Evolutionary conservation across 2,797 vertebrate genomes (phyloP).

Genomic region (Hoplostethus atlanticus): DNA sequence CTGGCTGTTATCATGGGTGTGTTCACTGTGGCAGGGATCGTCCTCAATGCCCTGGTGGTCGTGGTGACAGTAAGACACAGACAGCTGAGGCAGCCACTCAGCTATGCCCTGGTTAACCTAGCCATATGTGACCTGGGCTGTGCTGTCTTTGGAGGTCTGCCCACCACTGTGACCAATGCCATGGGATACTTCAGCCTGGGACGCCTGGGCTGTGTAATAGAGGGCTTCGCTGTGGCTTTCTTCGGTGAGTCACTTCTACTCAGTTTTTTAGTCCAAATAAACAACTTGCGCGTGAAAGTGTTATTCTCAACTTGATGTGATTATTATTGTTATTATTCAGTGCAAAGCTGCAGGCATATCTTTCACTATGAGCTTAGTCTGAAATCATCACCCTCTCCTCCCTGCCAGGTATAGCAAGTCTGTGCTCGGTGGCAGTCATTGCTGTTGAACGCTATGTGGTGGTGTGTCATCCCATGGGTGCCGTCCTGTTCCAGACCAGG

Average conservation of each 20-base stretch:
- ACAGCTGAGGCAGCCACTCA: conserved; percentile 88
- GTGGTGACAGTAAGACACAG: conserved; percentile 86
- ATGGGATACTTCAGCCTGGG: conserved; percentile 91
- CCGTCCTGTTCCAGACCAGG: conserved; percentile 81
- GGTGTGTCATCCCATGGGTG: conserved; percentile 83
- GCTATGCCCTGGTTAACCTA: conserved; percentile 89
- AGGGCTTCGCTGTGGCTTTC: conserved; percentile 90
- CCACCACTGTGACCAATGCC: conserved; percentile 85
- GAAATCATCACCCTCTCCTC: background rate
- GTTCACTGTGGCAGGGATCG: conserved; percentile 70
- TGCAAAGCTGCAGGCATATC: background rate
- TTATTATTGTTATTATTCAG: background rate
- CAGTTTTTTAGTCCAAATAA: background rate
- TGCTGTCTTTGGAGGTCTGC: conserved; percentile 84
- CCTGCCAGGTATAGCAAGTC: conserved; percentile 80
- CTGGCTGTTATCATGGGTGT: conserved; percentile 75
- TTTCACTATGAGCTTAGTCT: background rate
- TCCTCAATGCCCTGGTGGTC: conserved; percentile 86
- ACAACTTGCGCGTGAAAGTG: background rate
- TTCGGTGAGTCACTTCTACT: conserved; percentile 85
- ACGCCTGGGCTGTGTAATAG: conserved; percentile 85
- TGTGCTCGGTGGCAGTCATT: conserved; percentile 84
- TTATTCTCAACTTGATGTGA: background rate
- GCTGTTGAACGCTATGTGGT: conserved; percentile 85
- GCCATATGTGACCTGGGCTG: conserved; percentile 90